Evolutionary conservation across 2,797 vertebrate species (phyloP).

Genomic region (Linurgus olivaceus): DNA sequence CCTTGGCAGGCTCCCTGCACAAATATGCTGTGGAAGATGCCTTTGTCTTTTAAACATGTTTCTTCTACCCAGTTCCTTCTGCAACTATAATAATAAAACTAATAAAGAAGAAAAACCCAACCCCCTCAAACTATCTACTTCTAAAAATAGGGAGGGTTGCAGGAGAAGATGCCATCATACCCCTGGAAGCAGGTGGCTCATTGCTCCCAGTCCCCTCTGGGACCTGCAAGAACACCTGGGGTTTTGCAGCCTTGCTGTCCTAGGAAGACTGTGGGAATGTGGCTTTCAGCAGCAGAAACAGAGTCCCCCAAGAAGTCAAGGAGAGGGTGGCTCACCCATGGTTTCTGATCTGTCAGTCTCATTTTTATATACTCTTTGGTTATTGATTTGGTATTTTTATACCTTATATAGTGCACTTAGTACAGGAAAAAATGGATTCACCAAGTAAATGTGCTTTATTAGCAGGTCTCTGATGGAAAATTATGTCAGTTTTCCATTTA

Average conservation of each 20-base stretch:
- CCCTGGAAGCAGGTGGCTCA: neutral
- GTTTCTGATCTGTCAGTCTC: neutral
- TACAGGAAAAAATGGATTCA: slow-evolving; percentile 26
- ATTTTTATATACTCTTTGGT: slow-evolving; percentile 21
- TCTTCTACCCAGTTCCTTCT: neutral
- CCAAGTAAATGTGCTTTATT: slow-evolving; percentile 20
- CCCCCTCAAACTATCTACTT: neutral
- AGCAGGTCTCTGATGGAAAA: slow-evolving; percentile 2
- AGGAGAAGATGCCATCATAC: neutral
- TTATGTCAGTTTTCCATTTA: slow-evolving; percentile 34
- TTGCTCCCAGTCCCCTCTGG: neutral
- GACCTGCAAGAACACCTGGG: neutral
- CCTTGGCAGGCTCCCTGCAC: neutral
- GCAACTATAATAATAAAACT: neutral
- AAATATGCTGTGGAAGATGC: neutral
- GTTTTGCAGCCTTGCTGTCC: neutral
- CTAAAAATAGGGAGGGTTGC: neutral
- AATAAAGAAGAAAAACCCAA: neutral
- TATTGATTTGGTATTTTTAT: slow-evolving; percentile 34
- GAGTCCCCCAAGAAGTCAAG: neutral
- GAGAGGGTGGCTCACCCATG: neutral
- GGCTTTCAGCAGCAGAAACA: neutral
- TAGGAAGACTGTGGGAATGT: neutral
- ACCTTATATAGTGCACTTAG: slow-evolving; percentile 35
- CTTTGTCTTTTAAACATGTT: neutral